These are phyloP conservation scores for Pedetes capensis DNA, from an alignment of 2,113 vertebrate species.

Conservation along the genomic window DNA sequence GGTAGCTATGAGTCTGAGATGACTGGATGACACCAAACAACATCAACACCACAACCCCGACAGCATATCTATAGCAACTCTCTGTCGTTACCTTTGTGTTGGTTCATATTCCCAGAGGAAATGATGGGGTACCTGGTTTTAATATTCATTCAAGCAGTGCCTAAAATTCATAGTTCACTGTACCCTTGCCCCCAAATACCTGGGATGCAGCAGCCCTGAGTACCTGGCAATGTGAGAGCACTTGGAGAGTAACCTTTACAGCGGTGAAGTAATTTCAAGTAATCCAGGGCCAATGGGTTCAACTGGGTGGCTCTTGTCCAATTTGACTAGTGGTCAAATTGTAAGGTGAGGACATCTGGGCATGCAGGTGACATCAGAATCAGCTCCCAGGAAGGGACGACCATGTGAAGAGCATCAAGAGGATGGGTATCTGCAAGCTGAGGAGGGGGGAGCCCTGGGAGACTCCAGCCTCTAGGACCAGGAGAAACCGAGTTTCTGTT, in stretches of 20 bases:
- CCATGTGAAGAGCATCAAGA: fast-evolving
- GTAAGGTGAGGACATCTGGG: not conserved
- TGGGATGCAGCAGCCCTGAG: not conserved
- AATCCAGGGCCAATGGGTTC: not conserved
- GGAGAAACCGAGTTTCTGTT: not conserved
- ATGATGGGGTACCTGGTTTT: not conserved
- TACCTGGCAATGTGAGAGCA: not conserved
- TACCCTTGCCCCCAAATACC: fast-evolving
- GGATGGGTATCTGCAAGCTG: not conserved
- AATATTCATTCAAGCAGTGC: not conserved
- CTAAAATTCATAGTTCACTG: no score
- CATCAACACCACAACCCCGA: not conserved
- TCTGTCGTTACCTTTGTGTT: not conserved
- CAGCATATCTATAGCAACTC: fast-evolving
- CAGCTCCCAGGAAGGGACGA: not conserved
- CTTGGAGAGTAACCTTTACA: not conserved
- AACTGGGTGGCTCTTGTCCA: not conserved
- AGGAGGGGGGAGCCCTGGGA: not conserved
- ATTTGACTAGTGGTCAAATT: no score
- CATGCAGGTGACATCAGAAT: not conserved
- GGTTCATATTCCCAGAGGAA: not conserved
- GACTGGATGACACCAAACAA: no score
- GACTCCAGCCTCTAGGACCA: no score
- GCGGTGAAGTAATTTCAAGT: no score
- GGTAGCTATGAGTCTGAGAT: no score